A percentile compares a stretch with the other conserved stretches of the same genome.
These are phyloP conservation scores for Mimas tiliae DNA, from an alignment of 2,888 invertebrate genomes.

Conservation along the genomic window DNA sequence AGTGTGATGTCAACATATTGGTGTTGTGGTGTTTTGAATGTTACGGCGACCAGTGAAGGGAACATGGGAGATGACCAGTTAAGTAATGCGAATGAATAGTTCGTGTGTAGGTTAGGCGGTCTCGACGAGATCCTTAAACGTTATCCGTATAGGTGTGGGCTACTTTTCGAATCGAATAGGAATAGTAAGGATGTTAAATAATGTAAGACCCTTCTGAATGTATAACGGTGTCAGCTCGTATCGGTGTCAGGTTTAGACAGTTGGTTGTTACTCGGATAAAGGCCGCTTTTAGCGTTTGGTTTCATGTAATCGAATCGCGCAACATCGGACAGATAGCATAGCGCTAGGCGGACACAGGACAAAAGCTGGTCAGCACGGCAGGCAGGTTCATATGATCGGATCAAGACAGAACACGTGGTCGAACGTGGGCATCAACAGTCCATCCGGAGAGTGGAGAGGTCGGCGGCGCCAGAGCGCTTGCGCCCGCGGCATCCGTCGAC, in stretches of 20 bases:
- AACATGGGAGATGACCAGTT: conserved; percentile 54
- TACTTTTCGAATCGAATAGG: conserved; percentile 78
- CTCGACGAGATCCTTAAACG: conserved; percentile 65
- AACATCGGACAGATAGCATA: conserved; percentile 56
- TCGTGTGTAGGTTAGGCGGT: conserved; percentile 69
- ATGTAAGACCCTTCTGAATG: conserved; percentile 76
- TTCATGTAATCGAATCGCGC: conserved; percentile 70
- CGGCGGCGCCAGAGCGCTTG: conserved; percentile 42
- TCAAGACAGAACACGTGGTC: conserved; percentile 50
- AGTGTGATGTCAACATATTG: conserved; percentile 66
- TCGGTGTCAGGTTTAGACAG: conserved; percentile 72
- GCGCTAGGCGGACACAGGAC: conserved; percentile 60
- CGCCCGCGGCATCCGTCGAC: conserved; percentile 47
- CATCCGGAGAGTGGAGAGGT: conserved; percentile 63
- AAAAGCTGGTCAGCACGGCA: conserved; percentile 56
- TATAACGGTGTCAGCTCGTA: conserved; percentile 71
- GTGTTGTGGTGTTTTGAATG: conserved; percentile 66
- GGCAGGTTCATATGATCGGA: conserved; percentile 46
- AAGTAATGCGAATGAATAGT: conserved; percentile 52
- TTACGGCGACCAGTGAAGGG: conserved; percentile 64
- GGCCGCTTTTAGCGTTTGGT: conserved; percentile 74
- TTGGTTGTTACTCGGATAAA: conserved; percentile 76
- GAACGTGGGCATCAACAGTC: conserved; percentile 66
- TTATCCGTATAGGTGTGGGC: conserved; percentile 80
- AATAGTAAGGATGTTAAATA: conserved; percentile 71